Conservation (phyloP, 2,888 invertebrate genomes). For the Acheta domesticus region DNA sequence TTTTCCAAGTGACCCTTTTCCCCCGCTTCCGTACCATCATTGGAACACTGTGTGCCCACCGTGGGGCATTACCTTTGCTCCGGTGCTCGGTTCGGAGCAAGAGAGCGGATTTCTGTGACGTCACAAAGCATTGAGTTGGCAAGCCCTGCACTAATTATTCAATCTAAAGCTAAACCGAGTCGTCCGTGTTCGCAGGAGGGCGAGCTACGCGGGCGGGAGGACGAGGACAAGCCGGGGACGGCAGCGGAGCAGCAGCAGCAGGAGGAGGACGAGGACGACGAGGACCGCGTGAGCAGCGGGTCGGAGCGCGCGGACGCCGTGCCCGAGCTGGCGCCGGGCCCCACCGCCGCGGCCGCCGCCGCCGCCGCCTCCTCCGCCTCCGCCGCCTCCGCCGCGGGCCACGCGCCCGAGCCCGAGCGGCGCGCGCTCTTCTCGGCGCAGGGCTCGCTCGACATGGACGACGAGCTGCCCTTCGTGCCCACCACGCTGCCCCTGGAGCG, state of each 20-base stretch:
- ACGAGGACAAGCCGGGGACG: conserved; percentile 40
- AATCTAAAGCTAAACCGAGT: no score
- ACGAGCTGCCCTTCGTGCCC: conserved; percentile 82
- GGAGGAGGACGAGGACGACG: conserved; percentile 52
- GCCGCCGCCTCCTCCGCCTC: no score
- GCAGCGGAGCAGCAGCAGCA: conserved; percentile 42
- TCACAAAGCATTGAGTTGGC: no score
- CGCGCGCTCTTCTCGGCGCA: conserved; percentile 72
- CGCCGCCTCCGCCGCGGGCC: not conserved
- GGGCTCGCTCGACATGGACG: conserved; percentile 71
- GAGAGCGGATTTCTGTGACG: no score
- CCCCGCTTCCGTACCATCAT: no score
- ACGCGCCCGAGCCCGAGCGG: conserved; percentile 60
- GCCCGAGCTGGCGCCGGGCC: no score
- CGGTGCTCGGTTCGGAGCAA: no score
- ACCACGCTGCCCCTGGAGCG: conserved; percentile 86
- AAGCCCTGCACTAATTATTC: no score
- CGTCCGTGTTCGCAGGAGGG: no score
- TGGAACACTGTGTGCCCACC: no score
- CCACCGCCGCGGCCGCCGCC: conserved; percentile 47
- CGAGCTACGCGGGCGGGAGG: conserved; percentile 37
- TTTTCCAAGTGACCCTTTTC: no score
- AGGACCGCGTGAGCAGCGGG: not conserved
- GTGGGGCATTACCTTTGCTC: no score
- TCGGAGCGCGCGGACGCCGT: not conserved